Percentiles rank a stretch among this genome's conserved stretches.
Evolutionary conservation across 2,113 vertebrate species (phyloP).

Genomic region (Anolis carolinensis): DNA sequence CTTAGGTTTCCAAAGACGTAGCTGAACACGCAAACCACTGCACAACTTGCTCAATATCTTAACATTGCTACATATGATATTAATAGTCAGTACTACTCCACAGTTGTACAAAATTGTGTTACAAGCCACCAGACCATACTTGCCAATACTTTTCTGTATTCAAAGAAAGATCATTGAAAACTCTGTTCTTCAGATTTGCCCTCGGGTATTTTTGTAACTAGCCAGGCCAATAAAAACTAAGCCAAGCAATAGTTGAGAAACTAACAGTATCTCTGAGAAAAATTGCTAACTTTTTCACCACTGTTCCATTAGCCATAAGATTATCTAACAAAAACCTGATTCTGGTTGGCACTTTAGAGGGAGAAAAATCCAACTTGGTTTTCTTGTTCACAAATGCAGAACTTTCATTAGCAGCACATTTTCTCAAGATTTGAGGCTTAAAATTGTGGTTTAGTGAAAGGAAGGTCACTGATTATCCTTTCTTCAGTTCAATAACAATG

Average conservation of each 20-base stretch:
- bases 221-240: too few species aligned
- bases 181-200: neutral
- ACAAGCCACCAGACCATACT: neutral
- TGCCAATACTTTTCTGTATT: neutral
- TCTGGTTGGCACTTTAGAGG: neutral
- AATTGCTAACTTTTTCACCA: neutral
- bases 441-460: neutral
- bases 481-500: neutral
- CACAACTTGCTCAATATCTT: too few species aligned
- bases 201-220: neutral
- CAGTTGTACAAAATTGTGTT: neutral
- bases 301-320: neutral
- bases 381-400: neutral
- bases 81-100: neutral
- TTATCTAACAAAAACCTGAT: neutral
- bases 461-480: neutral
- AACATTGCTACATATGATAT: neutral
- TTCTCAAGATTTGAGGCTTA: neutral
- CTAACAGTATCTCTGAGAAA: neutral
- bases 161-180: neutral
- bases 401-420: neutral
- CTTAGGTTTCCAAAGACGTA: too few species aligned
- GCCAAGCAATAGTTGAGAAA: neutral
- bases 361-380: neutral
- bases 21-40: too few species aligned